Evolutionary conservation across 2,797 vertebrate species (phyloP), one percentile per base, ranked within the genome.

Genomic region (Simalia tracyae): DNA sequence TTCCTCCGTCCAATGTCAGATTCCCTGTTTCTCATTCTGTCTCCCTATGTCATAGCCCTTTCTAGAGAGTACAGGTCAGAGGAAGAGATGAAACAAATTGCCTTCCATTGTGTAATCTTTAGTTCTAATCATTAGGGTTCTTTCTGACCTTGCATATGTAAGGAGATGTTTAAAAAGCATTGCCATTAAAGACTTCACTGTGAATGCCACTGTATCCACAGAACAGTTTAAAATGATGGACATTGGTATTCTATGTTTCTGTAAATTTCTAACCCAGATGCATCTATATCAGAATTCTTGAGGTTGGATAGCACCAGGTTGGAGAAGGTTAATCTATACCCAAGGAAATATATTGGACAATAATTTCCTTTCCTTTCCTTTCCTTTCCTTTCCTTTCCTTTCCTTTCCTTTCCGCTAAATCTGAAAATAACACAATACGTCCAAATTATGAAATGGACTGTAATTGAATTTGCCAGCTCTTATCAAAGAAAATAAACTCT

Each of bases 381-480:
- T 26, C 46, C 76, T 17, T 1, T 14, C 81, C 42, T 11, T 28
- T 5, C 10, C 0, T 28, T 24, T 46, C 10, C 42, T 1, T 28
- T 7, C 24, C 50, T n/a, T 17, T 2, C 3, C 14, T 11, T 5
- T 12, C 46, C 19, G 19, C 26, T 60, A 59, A 81, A 10, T 22
- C 26, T 84, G 22, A 36, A 54, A 9, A 64, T 92, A 76, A 2
- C 88, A 90, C 59, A 89, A 68, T 50, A 94, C 92, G 2, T 28
- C 72, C 4, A 94, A 93, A 26, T 31, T 28, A 91, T 92, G 56
- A 66, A 0, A 0, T 92, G 46, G 46, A 0, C 0, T 94, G 19
- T n/a, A 93, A 94, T 93, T 94, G 89, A 93, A 95, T 60, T 64
- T 15, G 2, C 90, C 36, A 93, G 87, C 59, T 76, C 31, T 93